Percentiles rank a stretch among this genome's conserved stretches.
Evolutionary conservation across 2,797 vertebrate species (phyloP).

Genomic region (Sebastes dallii): DNA sequence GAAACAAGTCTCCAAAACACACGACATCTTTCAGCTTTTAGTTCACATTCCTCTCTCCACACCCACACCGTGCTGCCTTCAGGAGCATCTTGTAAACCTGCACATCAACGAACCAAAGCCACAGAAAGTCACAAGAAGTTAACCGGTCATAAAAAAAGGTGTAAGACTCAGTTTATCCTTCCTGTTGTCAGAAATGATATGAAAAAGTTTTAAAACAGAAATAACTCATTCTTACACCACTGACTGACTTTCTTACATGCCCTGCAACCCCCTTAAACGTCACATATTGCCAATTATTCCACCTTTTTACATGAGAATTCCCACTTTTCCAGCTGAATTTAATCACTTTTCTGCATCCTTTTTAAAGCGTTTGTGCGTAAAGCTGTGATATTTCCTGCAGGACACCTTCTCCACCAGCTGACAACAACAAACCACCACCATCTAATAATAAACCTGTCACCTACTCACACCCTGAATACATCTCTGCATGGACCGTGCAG

Average conservation of each 20-base stretch:
- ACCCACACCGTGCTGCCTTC: constrained; percentile 48
- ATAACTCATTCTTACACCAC: neutral
- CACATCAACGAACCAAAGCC: neutral
- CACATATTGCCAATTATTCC: neutral
- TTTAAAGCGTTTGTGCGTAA: too few species aligned
- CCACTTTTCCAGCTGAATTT: neutral
- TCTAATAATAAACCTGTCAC: neutral
- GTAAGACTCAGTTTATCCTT: too few species aligned
- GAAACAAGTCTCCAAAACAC: neutral
- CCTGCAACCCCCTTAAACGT: neutral
- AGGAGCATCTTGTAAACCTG: constrained; percentile 37
- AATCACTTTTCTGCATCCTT: neutral
- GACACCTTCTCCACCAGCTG: neutral
- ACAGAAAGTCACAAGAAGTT: neutral
- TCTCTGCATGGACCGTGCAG: neutral
- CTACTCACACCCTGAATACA: neutral
- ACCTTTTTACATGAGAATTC: neutral
- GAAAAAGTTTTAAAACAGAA: neutral
- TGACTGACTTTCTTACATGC: neutral
- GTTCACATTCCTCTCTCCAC: constrained; percentile 33
- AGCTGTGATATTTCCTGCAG: neutral
- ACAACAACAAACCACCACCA: constrained; percentile 4
- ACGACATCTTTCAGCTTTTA: constrained; percentile 1
- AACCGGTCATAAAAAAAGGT: neutral
- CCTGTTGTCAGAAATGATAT: neutral